Conservation (phyloP, 2,888 invertebrate species). For the Archips xylosteana region DNA sequence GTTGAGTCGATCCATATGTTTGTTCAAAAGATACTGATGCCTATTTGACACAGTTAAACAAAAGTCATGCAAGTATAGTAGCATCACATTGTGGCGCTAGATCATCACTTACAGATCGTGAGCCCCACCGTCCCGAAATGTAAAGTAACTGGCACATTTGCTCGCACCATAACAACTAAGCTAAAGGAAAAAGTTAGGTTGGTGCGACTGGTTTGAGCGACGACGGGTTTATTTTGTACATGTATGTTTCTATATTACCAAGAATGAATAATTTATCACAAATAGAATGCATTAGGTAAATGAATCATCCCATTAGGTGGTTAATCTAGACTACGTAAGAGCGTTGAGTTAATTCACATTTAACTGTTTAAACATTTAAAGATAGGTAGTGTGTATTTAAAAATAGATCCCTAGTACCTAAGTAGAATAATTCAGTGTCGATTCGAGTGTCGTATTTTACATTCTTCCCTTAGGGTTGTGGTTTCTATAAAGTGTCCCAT, state of each 20-base stretch:
- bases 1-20: conserved; percentile 15
- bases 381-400: neutral
- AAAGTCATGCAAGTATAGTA: no score
- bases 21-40: neutral
- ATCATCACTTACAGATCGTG: no score
- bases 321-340: neutral
- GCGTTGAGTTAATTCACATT: neutral
- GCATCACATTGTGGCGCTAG: no score
- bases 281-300: neutral
- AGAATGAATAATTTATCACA: conserved; percentile 6
- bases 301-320: neutral
- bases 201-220: neutral
- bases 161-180: no score
- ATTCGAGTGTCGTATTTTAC: neutral
- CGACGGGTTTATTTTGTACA: neutral
- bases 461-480: no score
- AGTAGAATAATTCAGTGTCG: neutral
- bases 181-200: neutral
- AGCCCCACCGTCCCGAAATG: no score
- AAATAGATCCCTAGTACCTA: neutral
- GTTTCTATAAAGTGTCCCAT: no score
- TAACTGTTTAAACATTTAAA: neutral
- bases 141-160: no score
- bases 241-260: neutral
- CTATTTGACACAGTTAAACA: no score